Base-by-base conservation (phyloP, 1,140 invertebrate species). In the Pogonognathellus flavescens region DNA sequence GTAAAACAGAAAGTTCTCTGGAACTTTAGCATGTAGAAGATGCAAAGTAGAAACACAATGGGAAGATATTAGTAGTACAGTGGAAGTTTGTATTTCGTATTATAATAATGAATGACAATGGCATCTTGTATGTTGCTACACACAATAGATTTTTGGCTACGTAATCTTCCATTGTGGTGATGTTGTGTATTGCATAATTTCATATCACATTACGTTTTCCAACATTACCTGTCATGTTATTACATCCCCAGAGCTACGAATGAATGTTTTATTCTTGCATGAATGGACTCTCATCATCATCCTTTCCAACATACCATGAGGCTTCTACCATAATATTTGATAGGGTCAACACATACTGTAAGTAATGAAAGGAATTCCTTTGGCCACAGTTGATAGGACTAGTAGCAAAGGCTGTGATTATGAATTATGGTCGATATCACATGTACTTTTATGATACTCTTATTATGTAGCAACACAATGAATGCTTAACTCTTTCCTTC, bases 401-500 rank as follows among this genome's bases (percentile, higher is more conserved):
- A 41, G 31, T 76, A 31, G 70, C 70, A 76, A 16, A 76, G 70
- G 70, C 70, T 76, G 49, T 76, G 70, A 76, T 76, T 76, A 76
- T 76, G 70, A 76, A 76, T 76, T 76, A 76, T 49, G n/a, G 70
- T 76, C 41, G 25, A 76, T 76, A 50, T 76, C 25, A 76, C 41
- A 76, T 76, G 25, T 49, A 49, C 70, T 31, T 76, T 76, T 76
- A 76, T 50, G 70, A 31, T 41, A 41, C 25, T 76, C 70, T 31
- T 76, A 76, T 76, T 76, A 76, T 76, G 70, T 50, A 66, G 62
- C 62, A 66, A 31, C 41, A 76, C 70, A 76, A 76, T 41, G 53
- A 14, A 13, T 16, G 22, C 70, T 76, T 76, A 41, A n/a, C 31
- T 76, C 70, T 41, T 76, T 41, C 10, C 62, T 66, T 25, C 41